A percentile compares a stretch with the other conserved stretches of the same genome.
These are phyloP conservation scores for Octomys mimax DNA, from an alignment of 2,797 vertebrate species.

Conservation along the genomic window DNA sequence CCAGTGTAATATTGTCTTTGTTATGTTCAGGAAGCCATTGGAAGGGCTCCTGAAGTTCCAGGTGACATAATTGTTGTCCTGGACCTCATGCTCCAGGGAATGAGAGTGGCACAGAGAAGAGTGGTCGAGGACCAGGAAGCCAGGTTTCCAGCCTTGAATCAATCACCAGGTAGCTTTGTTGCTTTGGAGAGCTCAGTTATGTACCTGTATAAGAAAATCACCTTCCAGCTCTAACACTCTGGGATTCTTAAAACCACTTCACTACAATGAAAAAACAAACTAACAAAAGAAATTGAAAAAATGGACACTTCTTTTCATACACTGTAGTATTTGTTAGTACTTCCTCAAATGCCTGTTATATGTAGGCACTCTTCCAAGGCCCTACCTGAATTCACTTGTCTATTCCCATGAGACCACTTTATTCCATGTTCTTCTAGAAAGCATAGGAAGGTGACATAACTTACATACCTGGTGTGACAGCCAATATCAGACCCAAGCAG, in stretches of 20 bases:
- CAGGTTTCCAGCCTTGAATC: not conserved
- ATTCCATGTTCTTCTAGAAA: not conserved
- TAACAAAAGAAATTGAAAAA: constrained; percentile 28
- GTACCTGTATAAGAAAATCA: not conserved
- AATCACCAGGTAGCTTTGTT: not conserved
- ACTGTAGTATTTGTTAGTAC: not conserved
- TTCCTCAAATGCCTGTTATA: not conserved
- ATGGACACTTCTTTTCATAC: not conserved
- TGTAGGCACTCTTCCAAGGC: not conserved
- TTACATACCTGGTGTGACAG: not conserved
- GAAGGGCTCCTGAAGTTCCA: not conserved
- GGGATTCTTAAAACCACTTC: not conserved
- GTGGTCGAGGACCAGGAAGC: not conserved
- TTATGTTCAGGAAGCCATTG: not conserved
- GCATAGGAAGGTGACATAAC: not conserved
- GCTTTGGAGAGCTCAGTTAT: not conserved
- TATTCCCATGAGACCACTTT: not conserved
- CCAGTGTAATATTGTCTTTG: not conserved
- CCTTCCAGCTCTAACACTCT: constrained; percentile 20
- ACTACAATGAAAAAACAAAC: not conserved
- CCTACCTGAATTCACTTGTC: not conserved
- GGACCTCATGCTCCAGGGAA: not conserved
- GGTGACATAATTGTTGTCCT: not conserved
- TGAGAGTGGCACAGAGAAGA: not conserved
- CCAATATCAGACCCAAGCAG: not conserved